Evolutionary conservation across 2,797 vertebrate genomes (phyloP).

Genomic region (Chaunax sp.): DNA sequence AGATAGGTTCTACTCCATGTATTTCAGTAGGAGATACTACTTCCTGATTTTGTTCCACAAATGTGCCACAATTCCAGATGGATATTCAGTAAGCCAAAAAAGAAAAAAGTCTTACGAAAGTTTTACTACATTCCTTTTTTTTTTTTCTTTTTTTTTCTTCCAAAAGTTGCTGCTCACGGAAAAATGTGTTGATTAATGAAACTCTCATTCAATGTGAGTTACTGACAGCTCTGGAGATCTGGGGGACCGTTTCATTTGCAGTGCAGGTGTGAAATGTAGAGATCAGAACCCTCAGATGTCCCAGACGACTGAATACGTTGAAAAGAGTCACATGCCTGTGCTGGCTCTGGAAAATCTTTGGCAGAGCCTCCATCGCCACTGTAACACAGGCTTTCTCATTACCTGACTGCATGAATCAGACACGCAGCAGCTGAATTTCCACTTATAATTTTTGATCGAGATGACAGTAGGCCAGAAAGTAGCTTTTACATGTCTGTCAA

Average conservation of each 20-base stretch:
- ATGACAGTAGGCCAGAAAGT: not conserved
- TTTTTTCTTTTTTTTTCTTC: constrained; percentile 13
- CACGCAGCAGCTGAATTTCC: constrained; percentile 38
- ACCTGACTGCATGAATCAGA: constrained; percentile 42
- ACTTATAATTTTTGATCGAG: constrained; percentile 25
- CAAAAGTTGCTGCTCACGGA: constrained; percentile 64
- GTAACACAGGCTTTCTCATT: constrained; percentile 45
- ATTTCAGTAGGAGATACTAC: too few species aligned
- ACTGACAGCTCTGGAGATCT: constrained; percentile 78
- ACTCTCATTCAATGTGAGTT: constrained; percentile 82
- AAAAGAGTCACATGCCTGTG: constrained; percentile 56
- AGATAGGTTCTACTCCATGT: too few species aligned
- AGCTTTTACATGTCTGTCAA: constrained; percentile 26
- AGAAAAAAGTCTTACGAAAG: constrained; percentile 21
- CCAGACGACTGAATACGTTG: constrained; percentile 58
- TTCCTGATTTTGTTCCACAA: constrained; percentile 33
- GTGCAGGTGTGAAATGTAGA: constrained; percentile 67
- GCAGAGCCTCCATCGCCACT: constrained; percentile 11
- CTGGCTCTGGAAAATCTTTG: constrained; percentile 56
- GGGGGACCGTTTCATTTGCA: constrained; percentile 80
- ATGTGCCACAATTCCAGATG: constrained; percentile 19
- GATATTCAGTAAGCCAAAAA: constrained; percentile 24
- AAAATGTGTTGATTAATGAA: constrained; percentile 83
- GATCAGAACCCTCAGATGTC: constrained; percentile 80
- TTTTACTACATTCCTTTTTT: constrained; percentile 38